Percentiles rank a stretch among this genome's conserved stretches.
Evolutionary conservation across 2,113 vertebrate genomes (phyloP).

Genomic region (Muntiacus muntjak): DNA sequence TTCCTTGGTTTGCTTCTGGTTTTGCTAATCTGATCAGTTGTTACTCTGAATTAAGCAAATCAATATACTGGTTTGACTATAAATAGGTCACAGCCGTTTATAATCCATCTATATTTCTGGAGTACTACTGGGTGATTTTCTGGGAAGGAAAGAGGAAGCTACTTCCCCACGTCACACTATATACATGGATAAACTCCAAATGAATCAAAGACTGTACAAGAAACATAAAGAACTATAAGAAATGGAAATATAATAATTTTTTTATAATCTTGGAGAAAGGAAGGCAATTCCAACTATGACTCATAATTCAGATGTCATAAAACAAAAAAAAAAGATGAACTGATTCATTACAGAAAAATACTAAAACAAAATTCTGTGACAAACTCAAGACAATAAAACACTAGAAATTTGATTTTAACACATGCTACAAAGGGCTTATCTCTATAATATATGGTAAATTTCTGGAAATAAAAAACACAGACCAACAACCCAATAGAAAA

Average conservation of each 20-base stretch:
- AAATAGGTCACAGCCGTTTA: background rate
- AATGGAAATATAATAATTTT: background rate
- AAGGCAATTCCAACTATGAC: background rate
- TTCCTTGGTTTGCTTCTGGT: background rate
- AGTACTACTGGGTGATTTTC: background rate
- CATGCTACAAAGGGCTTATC: background rate
- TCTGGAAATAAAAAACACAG: background rate
- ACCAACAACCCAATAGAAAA: background rate
- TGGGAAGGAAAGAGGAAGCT: background rate
- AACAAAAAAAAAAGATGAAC: background rate
- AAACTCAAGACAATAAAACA: background rate
- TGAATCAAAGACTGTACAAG: background rate
- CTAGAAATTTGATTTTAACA: background rate
- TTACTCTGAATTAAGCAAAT: background rate
- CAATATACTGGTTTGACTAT: background rate
- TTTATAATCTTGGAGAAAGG: background rate
- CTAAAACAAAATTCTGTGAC: background rate
- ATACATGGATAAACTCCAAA: background rate
- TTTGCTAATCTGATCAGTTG: background rate
- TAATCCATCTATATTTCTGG: background rate
- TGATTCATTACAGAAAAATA: background rate
- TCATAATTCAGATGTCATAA: background rate
- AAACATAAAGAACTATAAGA: background rate
- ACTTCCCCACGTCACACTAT: background rate
- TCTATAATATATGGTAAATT: background rate